Conservation (phyloP, 2,888 invertebrate genomes). For the Thymelicus acteon region DNA sequence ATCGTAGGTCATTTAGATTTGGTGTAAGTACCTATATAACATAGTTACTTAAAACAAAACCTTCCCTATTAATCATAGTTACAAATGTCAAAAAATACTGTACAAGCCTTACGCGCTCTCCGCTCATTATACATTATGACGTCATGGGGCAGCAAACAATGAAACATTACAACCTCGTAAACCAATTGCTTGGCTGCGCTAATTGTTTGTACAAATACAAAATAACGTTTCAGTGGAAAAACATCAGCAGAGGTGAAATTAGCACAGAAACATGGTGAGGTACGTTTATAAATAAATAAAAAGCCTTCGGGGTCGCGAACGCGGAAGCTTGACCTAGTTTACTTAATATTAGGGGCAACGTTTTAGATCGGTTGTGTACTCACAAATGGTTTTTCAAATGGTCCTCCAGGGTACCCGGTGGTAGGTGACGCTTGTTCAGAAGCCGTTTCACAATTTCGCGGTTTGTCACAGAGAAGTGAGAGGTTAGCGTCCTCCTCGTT, state of each 20-base stretch:
- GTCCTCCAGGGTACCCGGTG: slow-evolving; percentile 67
- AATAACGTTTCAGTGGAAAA: slow-evolving; percentile 6
- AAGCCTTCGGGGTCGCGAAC: slow-evolving; percentile 67
- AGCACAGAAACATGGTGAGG: slow-evolving; percentile 56
- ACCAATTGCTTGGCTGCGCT: slow-evolving; percentile 9
- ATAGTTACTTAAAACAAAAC: slow-evolving; percentile 15
- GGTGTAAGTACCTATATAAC: slow-evolving; percentile 12
- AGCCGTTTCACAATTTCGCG: slow-evolving; percentile 62
- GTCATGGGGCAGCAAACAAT: slow-evolving; percentile 16
- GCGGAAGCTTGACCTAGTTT: slow-evolving; percentile 79
- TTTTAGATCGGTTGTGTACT: slow-evolving; percentile 53
- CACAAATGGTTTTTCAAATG: slow-evolving; percentile 71
- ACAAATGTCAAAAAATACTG: slow-evolving; percentile 3
- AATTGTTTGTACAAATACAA: background rate
- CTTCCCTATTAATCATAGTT: slow-evolving; percentile 17
- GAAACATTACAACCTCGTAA: background rate
- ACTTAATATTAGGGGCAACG: slow-evolving; percentile 37
- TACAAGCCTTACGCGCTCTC: background rate
- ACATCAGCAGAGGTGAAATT: slow-evolving; percentile 43
- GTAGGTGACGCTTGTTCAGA: slow-evolving; percentile 48
- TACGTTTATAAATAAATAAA: slow-evolving; percentile 73
- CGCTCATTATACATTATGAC: slow-evolving; percentile 7
- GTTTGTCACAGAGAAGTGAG: slow-evolving; percentile 48
- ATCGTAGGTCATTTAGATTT: slow-evolving; percentile 25
- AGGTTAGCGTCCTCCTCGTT: slow-evolving; percentile 64